phyloP scores from a whole-genome alignment of 2,797 vertebrate genomes.

The Poecilia gillii region DNA sequence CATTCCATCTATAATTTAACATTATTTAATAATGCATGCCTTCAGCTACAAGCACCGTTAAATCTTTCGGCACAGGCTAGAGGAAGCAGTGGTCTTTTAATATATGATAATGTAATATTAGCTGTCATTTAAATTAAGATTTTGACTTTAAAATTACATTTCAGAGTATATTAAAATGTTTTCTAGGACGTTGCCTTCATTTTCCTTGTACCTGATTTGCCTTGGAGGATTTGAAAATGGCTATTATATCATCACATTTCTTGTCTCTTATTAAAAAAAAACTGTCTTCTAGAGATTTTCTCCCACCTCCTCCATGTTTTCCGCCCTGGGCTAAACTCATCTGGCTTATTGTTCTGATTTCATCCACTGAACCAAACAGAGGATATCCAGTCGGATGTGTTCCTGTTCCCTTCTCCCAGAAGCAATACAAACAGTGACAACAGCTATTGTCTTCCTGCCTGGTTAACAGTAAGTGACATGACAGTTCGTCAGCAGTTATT shows the following conservation, averaged over 20 bases:
- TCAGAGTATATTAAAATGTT: background rate
- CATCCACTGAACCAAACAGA: constrained; percentile 60
- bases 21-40: background rate
- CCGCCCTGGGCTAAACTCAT: constrained; percentile 27
- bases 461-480: constrained; percentile 53
- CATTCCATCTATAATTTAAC: background rate
- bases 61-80: background rate
- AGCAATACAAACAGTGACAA: constrained; percentile 65
- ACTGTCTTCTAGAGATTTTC: constrained; percentile 23
- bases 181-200: background rate
- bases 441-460: constrained; percentile 61
- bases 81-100: background rate
- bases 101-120: background rate
- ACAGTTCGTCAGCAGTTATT: constrained; percentile 54
- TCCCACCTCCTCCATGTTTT: constrained; percentile 22
- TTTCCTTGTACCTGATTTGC: background rate
- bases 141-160: background rate
- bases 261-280: constrained; percentile 8
- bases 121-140: background rate
- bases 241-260: constrained; percentile 2
- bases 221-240: background rate
- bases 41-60: background rate
- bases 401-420: constrained; percentile 56
- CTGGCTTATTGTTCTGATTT: constrained; percentile 56
- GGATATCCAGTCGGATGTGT: constrained; percentile 79